Percentiles rank a stretch among this genome's conserved stretches.
These are phyloP conservation scores for Atrina japonica DNA, from an alignment of 2,888 invertebrate genomes.

Conservation along the genomic window DNA sequence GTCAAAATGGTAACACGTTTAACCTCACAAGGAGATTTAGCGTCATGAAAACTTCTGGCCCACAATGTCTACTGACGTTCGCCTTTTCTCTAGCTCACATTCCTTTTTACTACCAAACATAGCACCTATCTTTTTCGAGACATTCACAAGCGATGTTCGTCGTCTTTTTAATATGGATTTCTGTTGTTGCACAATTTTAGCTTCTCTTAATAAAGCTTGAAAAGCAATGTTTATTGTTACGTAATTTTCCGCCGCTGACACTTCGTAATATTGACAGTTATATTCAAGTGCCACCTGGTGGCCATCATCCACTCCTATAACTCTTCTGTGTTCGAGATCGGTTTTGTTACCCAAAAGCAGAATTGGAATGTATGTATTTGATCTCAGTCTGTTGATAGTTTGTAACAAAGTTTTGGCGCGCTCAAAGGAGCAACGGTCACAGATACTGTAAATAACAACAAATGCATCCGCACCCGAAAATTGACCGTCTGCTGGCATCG, in stretches of 20 bases:
- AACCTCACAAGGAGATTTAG: too few relatives aligned
- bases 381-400: slow-evolving; percentile 50
- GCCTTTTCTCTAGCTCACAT: slow-evolving; percentile 51
- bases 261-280: slow-evolving; percentile 71
- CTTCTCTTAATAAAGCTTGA: slow-evolving; percentile 66
- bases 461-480: slow-evolving; percentile 89
- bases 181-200: slow-evolving; percentile 64
- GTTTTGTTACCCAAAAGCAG: slow-evolving; percentile 90
- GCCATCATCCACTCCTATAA: slow-evolving; percentile 84
- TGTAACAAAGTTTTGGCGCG: slow-evolving; percentile 55
- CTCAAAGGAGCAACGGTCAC: slow-evolving; percentile 88
- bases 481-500: slow-evolving; percentile 49
- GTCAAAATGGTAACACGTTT: too few relatives aligned
- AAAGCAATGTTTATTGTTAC: slow-evolving; percentile 66
- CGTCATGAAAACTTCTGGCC: too few relatives aligned
- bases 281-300: slow-evolving; percentile 67
- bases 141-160: slow-evolving; percentile 62
- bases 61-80: slow-evolving; percentile 52
- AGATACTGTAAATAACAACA: slow-evolving; percentile 90
- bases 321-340: slow-evolving; percentile 83
- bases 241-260: slow-evolving; percentile 70
- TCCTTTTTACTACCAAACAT: slow-evolving; percentile 70
- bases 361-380: slow-evolving; percentile 89
- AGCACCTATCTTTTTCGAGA: slow-evolving; percentile 68
- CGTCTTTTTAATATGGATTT: slow-evolving; percentile 59